phyloP scores from a whole-genome alignment of 92 coral and sea anemone genomes.

The Palythoa grandis region DNA sequence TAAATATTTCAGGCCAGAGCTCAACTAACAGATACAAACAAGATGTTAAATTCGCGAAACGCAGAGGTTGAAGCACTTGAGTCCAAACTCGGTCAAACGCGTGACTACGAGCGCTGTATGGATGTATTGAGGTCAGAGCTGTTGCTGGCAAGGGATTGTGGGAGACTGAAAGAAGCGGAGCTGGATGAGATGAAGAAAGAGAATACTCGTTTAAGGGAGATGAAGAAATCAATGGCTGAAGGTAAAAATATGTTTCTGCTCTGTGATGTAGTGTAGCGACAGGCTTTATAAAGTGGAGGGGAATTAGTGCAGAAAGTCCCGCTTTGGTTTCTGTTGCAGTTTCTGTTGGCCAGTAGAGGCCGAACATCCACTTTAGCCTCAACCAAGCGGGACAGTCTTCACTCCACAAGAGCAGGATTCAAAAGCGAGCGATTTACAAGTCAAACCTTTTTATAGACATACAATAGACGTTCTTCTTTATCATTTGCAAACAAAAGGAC shows the following conservation, averaged over 20 bases:
- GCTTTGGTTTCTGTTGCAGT: no score
- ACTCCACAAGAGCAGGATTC: no score
- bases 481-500: no score
- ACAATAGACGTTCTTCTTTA: no score
- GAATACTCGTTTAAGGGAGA: conserved; percentile 13
- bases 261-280: not conserved
- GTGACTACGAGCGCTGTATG: conserved; percentile 37
- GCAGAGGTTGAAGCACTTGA: conserved; percentile 7
- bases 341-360: no score
- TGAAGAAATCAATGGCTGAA: not conserved
- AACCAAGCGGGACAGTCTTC: no score
- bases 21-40: conserved; percentile 7
- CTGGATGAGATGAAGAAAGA: conserved; percentile 7
- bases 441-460: no score
- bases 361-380: no score
- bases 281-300: no score
- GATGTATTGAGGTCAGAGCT: conserved; percentile 38
- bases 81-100: conserved; percentile 23
- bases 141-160: conserved; percentile 36
- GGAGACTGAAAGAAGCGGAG: conserved; percentile 30
- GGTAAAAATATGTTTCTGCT: conserved; percentile 9
- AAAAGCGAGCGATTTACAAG: no score
- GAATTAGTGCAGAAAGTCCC: no score
- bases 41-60: not conserved
- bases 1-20: conserved; percentile 17